Percentiles rank a stretch among this genome's conserved stretches.
Conservation (phyloP, 2,888 invertebrate genomes). For the Tridacna crocea region DNA sequence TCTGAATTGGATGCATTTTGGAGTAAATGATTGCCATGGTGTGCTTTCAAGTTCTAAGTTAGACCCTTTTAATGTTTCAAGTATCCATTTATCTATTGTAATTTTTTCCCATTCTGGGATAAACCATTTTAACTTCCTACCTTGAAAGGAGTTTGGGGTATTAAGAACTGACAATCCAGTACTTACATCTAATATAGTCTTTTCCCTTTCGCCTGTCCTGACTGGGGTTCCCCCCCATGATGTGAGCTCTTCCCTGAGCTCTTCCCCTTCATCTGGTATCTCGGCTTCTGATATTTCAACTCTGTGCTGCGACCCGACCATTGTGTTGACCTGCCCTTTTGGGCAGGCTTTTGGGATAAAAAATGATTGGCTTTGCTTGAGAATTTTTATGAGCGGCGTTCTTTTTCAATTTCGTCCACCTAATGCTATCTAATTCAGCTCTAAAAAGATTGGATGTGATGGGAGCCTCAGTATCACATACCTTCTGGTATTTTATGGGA, state of each 20-base stretch:
- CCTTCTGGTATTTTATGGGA: no score
- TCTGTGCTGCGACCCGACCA: not conserved
- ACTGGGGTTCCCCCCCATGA: not conserved
- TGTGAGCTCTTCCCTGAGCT: not conserved
- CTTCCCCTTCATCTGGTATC: not conserved
- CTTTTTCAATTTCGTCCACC: conserved; percentile 6
- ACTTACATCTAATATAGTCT: no score
- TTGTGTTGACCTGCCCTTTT: not conserved
- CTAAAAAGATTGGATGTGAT: no score
- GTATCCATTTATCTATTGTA: conserved; percentile 31
- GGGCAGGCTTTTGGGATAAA: conserved; percentile 14
- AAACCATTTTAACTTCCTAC: conserved; percentile 16
- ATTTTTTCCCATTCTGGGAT: conserved; percentile 21
- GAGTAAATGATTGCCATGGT: conserved; percentile 22
- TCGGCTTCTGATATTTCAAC: not conserved
- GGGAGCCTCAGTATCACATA: no score
- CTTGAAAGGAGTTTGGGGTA: conserved; percentile 29
- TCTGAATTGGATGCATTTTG: conserved; percentile 20
- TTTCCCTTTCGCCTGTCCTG: not conserved
- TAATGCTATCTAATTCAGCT: conserved; percentile 18
- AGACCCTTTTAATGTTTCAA: conserved; percentile 28
- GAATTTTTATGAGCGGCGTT: not conserved
- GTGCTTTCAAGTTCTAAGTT: conserved; percentile 18
- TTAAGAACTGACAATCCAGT: conserved; percentile 9
- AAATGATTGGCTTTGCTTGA: conserved; percentile 1